Evolutionary conservation across 2,797 vertebrate species (phyloP).

Genomic region (Enteromius radiatus): DNA sequence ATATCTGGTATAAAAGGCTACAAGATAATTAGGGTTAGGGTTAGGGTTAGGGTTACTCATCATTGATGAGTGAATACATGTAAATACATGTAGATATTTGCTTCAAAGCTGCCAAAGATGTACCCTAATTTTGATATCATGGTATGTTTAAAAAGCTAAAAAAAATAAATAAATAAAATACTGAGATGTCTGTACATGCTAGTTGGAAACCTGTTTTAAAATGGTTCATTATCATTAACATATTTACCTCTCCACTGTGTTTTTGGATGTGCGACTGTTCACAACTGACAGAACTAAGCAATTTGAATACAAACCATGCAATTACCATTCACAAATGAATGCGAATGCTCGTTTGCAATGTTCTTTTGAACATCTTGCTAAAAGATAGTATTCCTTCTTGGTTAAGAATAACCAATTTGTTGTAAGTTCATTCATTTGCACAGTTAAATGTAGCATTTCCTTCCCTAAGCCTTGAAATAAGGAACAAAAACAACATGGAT

Average conservation of each 20-base stretch:
- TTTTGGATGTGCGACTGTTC: not conserved
- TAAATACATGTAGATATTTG: not conserved
- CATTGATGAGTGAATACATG: not conserved
- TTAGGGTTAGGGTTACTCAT: too few relatives aligned
- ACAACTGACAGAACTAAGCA: not conserved
- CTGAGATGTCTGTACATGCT: not conserved
- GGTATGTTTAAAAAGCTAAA: not conserved
- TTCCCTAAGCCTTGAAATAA: slow-evolving; percentile 3
- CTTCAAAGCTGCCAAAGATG: not conserved
- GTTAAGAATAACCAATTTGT: not conserved
- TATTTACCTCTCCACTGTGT: not conserved
- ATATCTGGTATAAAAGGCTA: not conserved
- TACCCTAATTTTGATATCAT: not conserved
- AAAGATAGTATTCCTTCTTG: not conserved
- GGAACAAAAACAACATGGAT: slow-evolving; percentile 16
- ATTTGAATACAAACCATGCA: not conserved
- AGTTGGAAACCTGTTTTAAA: not conserved
- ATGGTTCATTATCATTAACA: not conserved
- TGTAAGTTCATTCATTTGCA: not conserved
- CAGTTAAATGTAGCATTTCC: not conserved
- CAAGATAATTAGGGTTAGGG: not conserved
- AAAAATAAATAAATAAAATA: not conserved
- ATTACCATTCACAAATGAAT: not conserved
- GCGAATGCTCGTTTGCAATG: not conserved
- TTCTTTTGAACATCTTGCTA: not conserved